These are phyloP conservation scores for Ganaspis sp. DNA, from an alignment of 1,140 invertebrate genomes.

Conservation along the genomic window DNA sequence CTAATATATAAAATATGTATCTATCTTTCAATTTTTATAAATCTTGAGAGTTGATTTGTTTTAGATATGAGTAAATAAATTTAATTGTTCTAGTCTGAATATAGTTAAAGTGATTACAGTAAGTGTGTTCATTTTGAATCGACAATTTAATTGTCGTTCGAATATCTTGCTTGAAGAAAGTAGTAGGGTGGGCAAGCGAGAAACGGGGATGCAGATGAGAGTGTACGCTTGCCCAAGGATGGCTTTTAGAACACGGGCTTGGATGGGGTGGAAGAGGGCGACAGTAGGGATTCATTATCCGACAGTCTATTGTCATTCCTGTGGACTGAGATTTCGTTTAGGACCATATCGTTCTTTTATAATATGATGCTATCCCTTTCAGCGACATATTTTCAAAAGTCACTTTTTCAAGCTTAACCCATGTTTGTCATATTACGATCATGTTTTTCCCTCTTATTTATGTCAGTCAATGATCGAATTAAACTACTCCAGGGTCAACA, in stretches of 20 bases:
- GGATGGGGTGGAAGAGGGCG: conserved; percentile 57
- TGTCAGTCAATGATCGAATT: too few relatives aligned
- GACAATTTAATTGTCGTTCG: conserved; percentile 1
- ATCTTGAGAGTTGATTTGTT: too few relatives aligned
- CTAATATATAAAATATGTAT: too few relatives aligned
- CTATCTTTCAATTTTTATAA: too few relatives aligned
- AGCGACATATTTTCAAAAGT: neutral
- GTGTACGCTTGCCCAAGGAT: conserved; percentile 53
- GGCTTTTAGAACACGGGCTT: conserved; percentile 62
- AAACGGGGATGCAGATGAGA: conserved; percentile 34
- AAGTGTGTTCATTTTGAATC: neutral
- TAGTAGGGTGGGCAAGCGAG: neutral
- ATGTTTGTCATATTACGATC: neutral
- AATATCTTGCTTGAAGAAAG: neutral
- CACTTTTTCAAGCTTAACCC: neutral
- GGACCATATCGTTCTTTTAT: conserved; percentile 48
- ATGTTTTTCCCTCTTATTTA: neutral
- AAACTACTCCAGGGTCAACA: too few relatives aligned
- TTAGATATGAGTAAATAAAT: too few relatives aligned
- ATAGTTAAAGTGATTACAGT: neutral
- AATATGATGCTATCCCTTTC: neutral
- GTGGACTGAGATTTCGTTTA: conserved; percentile 66
- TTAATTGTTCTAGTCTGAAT: too few relatives aligned
- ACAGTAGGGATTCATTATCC: conserved; percentile 70
- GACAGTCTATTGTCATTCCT: conserved; percentile 72